Conservation (phyloP, 2,888 invertebrate genomes). For the Dicranocentrus wangi region DNA sequence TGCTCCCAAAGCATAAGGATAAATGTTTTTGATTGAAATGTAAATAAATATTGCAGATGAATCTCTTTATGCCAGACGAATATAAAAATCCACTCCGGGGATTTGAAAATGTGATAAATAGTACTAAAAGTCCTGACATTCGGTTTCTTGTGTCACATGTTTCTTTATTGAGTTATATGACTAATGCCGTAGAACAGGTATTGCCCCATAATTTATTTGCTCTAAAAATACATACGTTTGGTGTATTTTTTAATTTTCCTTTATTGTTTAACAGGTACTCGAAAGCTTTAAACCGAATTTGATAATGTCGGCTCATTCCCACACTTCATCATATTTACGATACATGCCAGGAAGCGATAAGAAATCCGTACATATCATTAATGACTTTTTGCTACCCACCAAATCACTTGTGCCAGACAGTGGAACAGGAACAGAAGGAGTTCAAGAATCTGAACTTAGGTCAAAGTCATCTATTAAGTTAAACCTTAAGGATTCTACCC, state of each 20-base stretch:
- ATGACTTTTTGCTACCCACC: slow-evolving; percentile 43
- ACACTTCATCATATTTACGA: slow-evolving; percentile 79
- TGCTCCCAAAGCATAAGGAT: too few species aligned
- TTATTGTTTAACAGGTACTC: slow-evolving; percentile 79
- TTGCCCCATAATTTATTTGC: background rate
- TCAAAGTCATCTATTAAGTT: slow-evolving; percentile 15
- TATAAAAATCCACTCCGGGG: slow-evolving; percentile 63
- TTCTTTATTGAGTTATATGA: slow-evolving; percentile 63
- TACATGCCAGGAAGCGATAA: slow-evolving; percentile 9
- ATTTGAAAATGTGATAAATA: slow-evolving; percentile 48
- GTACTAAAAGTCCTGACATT: slow-evolving; percentile 50
- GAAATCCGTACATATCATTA: slow-evolving; percentile 32
- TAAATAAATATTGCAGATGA: slow-evolving; percentile 51
- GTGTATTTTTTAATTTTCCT: background rate
- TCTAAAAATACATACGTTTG: background rate
- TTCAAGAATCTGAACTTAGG: background rate
- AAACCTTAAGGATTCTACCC: slow-evolving; percentile 14
- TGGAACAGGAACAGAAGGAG: background rate
- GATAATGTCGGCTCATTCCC: slow-evolving; percentile 83
- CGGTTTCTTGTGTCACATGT: slow-evolving; percentile 67
- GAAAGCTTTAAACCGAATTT: slow-evolving; percentile 81
- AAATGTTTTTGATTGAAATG: background rate
- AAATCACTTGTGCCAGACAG: background rate
- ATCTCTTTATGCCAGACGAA: slow-evolving; percentile 65
- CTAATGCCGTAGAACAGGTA: slow-evolving; percentile 66